Percentiles rank a stretch among this genome's conserved stretches.
Evolutionary conservation across 2,113 vertebrate species (phyloP).

Genomic region (Eubucco bourcierii): DNA sequence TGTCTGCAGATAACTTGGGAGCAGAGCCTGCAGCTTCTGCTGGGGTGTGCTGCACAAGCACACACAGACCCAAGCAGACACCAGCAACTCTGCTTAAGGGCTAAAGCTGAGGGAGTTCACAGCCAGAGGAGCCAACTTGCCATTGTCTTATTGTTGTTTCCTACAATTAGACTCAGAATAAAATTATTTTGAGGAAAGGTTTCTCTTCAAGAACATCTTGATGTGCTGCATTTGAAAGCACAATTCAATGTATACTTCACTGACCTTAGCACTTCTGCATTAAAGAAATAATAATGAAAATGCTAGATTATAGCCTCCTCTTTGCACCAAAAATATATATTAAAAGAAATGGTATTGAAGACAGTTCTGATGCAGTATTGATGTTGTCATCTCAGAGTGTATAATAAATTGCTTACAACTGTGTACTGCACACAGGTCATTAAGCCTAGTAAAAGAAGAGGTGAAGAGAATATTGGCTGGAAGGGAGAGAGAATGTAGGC

Average conservation of each 20-base stretch:
- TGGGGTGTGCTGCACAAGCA: background rate
- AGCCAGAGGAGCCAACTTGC: background rate
- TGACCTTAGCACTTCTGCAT: background rate
- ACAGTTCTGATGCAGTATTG: background rate
- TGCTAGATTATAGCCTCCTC: background rate
- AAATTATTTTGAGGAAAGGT: background rate
- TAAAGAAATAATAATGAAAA: background rate
- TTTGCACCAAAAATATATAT: background rate
- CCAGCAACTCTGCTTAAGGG: background rate
- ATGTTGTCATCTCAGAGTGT: background rate
- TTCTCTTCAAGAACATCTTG: background rate
- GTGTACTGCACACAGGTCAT: background rate
- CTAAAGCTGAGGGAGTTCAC: background rate
- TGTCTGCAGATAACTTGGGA: constrained; percentile 25
- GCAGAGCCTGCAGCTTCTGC: constrained; percentile 8
- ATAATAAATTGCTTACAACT: background rate
- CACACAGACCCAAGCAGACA: background rate
- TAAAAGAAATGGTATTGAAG: background rate
- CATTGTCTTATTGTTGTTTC: background rate
- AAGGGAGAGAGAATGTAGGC: background rate
- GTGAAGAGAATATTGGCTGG: background rate
- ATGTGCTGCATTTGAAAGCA: constrained; percentile 20
- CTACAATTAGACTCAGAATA: background rate
- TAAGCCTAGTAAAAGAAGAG: constrained; percentile 9
- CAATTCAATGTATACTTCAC: background rate